Percentiles rank a stretch among this genome's conserved stretches.
phyloP scores from a whole-genome alignment of 2,888 invertebrate species.

The Ethmia dodecea region DNA sequence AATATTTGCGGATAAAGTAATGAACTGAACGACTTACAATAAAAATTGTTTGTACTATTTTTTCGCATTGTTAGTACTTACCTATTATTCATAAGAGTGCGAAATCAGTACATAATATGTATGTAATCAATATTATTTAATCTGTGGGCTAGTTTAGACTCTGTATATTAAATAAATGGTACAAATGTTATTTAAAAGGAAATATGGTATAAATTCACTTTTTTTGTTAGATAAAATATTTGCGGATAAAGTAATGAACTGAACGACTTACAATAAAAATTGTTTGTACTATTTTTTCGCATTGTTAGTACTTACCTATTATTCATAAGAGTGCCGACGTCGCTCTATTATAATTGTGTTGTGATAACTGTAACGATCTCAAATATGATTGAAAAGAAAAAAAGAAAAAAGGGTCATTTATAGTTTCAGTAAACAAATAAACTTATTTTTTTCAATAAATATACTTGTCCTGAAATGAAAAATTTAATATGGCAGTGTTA shows the following conservation, averaged over 20 bases:
- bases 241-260: neutral
- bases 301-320: too few relatives aligned
- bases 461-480: too few relatives aligned
- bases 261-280: neutral
- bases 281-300: too few relatives aligned
- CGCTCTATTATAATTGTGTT: conserved; percentile 10
- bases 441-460: too few relatives aligned
- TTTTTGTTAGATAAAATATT: neutral
- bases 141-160: neutral
- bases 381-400: too few relatives aligned
- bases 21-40: neutral
- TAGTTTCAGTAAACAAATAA: too few relatives aligned
- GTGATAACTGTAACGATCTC: too few relatives aligned
- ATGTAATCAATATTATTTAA: neutral
- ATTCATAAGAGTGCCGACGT: conserved; percentile 41
- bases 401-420: too few relatives aligned
- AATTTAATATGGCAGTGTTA: too few relatives aligned
- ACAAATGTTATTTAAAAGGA: neutral
- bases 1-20: neutral
- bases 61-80: too few relatives aligned
- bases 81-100: conserved; percentile 43
- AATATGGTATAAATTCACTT: neutral
- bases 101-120: conserved; percentile 21
- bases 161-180: neutral
- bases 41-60: too few relatives aligned